phyloP scores from a whole-genome alignment of 2,888 invertebrate species.

The Stomorhina lunata region DNA sequence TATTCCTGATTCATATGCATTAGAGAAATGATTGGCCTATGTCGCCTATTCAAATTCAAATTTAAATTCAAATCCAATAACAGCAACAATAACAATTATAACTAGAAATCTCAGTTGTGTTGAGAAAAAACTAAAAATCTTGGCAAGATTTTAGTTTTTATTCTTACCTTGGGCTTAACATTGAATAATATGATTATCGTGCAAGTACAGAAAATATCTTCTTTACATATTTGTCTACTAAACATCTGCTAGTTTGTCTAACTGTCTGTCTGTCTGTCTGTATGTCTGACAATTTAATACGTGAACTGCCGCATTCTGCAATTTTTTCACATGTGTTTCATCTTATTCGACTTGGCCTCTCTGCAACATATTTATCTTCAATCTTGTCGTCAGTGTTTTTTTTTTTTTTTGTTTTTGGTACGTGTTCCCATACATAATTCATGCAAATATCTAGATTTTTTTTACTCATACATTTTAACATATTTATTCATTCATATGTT shows the following conservation, averaged over 20 bases:
- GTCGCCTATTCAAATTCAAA: background rate
- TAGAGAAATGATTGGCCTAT: background rate
- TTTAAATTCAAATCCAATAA: background rate
- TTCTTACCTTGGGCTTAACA: slow-evolving; percentile 60
- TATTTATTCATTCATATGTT: background rate
- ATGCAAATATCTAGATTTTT: slow-evolving; percentile 25
- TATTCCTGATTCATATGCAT: too few relatives aligned
- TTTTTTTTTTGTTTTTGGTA: background rate
- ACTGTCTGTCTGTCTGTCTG: background rate
- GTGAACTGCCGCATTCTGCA: slow-evolving; percentile 31
- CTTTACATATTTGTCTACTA: background rate
- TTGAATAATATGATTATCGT: slow-evolving; percentile 50
- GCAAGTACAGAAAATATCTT: slow-evolving; percentile 20
- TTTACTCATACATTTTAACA: background rate
- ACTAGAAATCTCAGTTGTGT: background rate
- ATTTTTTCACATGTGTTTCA: slow-evolving; percentile 7
- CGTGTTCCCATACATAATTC: slow-evolving; percentile 29
- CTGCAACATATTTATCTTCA: slow-evolving; percentile 22
- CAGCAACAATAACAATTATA: background rate
- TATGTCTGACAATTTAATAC: background rate
- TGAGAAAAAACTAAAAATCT: slow-evolving; percentile 25
- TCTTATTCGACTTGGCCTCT: background rate
- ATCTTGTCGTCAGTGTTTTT: too few relatives aligned
- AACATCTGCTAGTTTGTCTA: too few relatives aligned
- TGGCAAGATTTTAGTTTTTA: slow-evolving; percentile 39